These are phyloP conservation scores for Pseudorasbora parva DNA, from an alignment of 2,113 vertebrate species.

Conservation along the genomic window DNA sequence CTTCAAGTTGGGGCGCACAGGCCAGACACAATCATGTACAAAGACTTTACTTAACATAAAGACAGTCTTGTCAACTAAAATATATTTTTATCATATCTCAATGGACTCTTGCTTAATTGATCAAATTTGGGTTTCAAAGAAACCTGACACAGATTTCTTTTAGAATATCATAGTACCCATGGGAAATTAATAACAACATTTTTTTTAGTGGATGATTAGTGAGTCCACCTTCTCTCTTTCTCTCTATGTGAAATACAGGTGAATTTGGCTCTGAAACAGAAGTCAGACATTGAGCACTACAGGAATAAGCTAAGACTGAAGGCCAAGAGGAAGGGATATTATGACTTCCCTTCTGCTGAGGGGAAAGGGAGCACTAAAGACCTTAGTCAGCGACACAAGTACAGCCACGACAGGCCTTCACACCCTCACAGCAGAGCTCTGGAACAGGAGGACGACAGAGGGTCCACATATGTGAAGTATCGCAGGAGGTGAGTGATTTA, in stretches of 20 bases:
- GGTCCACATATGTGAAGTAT: constrained; percentile 87
- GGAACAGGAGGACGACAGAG: constrained; percentile 86
- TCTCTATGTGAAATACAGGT: constrained; percentile 76
- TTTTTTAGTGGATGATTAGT: not conserved
- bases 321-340: constrained; percentile 96
- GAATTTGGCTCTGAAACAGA: constrained; percentile 96
- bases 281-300: constrained; percentile 98
- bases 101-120: constrained; percentile 25
- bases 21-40: not conserved
- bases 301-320: constrained; percentile 97
- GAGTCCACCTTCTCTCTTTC: too few species aligned
- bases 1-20: not conserved
- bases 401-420: constrained; percentile 80
- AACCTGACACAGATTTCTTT: constrained; percentile 31
- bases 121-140: constrained; percentile 36
- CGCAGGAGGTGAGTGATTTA: constrained; percentile 85
- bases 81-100: not conserved
- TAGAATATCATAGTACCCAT: constrained; percentile 32
- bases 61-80: constrained; percentile 31
- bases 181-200: constrained; percentile 58
- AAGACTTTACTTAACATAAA: not conserved
- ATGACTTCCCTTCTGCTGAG: constrained; percentile 89
- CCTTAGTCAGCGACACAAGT: constrained; percentile 79
- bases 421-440: constrained; percentile 83
- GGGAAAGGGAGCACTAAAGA: constrained; percentile 72